Evolutionary conservation across 2,113 vertebrate species (phyloP).

Genomic region (Myiopsitta monachus): DNA sequence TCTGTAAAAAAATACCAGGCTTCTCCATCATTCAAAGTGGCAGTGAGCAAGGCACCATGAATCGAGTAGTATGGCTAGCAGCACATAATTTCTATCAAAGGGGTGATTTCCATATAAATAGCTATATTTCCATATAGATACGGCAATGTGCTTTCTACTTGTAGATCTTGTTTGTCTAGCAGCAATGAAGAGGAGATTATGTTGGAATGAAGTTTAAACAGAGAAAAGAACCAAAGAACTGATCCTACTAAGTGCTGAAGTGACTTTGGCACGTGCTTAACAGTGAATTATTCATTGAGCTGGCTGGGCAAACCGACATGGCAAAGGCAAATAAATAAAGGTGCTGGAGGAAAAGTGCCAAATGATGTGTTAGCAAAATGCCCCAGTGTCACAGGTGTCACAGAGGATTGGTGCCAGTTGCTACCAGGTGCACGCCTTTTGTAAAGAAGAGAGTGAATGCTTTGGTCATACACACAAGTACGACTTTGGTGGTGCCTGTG

Average conservation of each 20-base stretch:
- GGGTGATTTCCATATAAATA: constrained; percentile 41
- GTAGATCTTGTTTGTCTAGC: background rate
- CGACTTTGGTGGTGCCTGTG: background rate
- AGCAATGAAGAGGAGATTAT: background rate
- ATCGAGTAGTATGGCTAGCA: background rate
- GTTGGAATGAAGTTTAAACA: background rate
- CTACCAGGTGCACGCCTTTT: background rate
- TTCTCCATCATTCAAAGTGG: background rate
- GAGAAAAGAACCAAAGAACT: background rate
- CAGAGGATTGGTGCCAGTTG: background rate
- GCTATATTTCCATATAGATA: constrained; percentile 6
- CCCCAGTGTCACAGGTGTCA: background rate
- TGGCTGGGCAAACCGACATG: background rate
- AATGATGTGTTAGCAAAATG: background rate
- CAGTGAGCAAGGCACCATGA: background rate
- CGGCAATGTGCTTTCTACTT: background rate
- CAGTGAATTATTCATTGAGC: constrained; percentile 45
- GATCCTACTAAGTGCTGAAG: background rate
- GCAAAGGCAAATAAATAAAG: background rate
- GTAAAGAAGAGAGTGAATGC: background rate
- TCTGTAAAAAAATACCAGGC: background rate
- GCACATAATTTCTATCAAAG: background rate
- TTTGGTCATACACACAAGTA: background rate
- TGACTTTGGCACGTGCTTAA: background rate
- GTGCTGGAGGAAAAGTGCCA: background rate